These are phyloP conservation scores for Eristalis intricaria DNA, from an alignment of 2,888 invertebrate genomes.

Conservation along the genomic window DNA sequence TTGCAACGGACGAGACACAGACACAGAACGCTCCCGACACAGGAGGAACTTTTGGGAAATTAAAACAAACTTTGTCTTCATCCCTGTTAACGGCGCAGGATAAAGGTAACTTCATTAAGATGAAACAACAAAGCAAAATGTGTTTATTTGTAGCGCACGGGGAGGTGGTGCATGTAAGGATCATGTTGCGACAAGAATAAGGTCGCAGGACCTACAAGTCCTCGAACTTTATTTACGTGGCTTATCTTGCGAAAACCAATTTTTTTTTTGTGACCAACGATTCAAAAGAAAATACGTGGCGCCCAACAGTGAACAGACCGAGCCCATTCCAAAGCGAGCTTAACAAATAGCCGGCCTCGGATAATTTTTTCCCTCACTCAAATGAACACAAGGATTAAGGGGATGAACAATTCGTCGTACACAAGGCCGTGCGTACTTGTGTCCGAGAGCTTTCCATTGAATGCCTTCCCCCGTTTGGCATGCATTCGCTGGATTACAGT, in stretches of 20 bases:
- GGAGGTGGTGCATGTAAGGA: no score
- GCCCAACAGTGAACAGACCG: no score
- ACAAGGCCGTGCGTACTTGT: no score
- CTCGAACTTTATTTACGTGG: not conserved
- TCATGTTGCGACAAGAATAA: not conserved
- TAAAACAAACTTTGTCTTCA: slow-evolving; percentile 91
- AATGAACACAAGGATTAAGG: no score
- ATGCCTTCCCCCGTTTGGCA: no score
- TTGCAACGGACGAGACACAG: slow-evolving; percentile 89
- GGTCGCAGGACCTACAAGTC: not conserved
- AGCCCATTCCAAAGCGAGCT: no score
- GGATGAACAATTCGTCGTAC: no score
- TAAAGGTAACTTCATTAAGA: slow-evolving; percentile 84
- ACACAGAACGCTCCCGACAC: slow-evolving; percentile 80
- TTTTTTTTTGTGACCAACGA: not conserved
- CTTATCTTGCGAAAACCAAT: not conserved
- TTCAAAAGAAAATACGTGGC: not conserved
- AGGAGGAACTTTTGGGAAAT: slow-evolving; percentile 89
- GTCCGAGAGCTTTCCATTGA: no score
- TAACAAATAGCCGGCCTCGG: no score
- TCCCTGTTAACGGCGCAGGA: slow-evolving; percentile 92
- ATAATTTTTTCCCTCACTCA: no score
- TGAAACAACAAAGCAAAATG: not conserved
- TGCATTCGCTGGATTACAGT: no score
- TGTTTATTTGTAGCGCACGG: not conserved